A percentile compares a stretch with the other conserved stretches of the same genome.
Conservation (phyloP, 1,140 invertebrate species). For the Drosophila nikananu region DNA sequence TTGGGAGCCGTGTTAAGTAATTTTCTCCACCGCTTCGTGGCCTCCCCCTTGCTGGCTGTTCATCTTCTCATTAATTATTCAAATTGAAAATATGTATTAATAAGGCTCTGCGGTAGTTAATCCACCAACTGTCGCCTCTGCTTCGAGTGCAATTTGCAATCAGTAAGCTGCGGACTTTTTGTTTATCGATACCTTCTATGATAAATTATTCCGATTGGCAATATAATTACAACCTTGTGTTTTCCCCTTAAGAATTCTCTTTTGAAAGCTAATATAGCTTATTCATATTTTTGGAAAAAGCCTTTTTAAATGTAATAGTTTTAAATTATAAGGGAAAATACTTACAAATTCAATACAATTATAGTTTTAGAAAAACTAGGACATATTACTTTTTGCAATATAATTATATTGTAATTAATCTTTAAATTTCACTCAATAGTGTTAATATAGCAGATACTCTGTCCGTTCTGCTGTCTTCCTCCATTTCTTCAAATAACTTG, state of each 20-base stretch:
- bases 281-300: too few relatives aligned
- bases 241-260: neutral
- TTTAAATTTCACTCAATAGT: too few relatives aligned
- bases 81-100: conserved; percentile 49
- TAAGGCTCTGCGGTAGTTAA: conserved; percentile 27
- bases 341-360: too few relatives aligned
- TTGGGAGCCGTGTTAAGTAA: conserved; percentile 50
- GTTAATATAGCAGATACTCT: neutral
- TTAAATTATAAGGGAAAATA: too few relatives aligned
- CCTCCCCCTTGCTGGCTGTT: conserved; percentile 9
- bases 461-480: neutral
- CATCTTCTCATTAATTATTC: conserved; percentile 32
- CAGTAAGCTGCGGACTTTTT: neutral
- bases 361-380: too few relatives aligned
- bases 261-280: neutral
- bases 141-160: neutral
- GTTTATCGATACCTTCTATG: neutral
- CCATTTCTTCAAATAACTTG: conserved; percentile 10
- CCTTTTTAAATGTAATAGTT: too few relatives aligned
- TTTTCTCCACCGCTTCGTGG: conserved; percentile 35
- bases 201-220: neutral
- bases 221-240: neutral
- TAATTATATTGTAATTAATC: too few relatives aligned
- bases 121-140: neutral
- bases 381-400: too few relatives aligned